Base-by-base conservation (phyloP, 2,888 invertebrate genomes). In the Oligia fasciuncula region DNA sequence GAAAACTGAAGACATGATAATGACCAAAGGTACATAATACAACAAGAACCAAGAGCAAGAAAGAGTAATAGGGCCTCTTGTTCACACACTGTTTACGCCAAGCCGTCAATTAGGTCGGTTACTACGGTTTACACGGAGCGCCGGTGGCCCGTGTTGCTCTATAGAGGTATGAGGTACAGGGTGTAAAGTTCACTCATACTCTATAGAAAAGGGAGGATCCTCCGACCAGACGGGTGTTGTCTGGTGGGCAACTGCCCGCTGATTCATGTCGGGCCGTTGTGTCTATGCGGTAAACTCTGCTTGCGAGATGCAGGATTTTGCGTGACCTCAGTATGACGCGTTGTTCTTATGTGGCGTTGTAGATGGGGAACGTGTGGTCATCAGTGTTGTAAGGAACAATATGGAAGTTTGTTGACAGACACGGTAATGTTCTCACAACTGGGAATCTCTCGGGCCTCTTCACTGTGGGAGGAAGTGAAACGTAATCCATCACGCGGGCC, bases 1-100 rank as follows among this genome's bases (percentile, higher is more conserved):
- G 46, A 79, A 76, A 83, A 67, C 29, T 57, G 29, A 77, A 63
- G 43, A 14, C 46, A 35, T 70, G 40, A 76, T 69, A 62, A 46
- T 6, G 19, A 17, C 46, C 81, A 17, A 49, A 60, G 49, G 40
- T 19, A 65, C n/a, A 17, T 40, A 4, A 17, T 2, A 68, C 23
- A 60, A n/a, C n/a, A 65, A 40, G 19, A 35, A 35, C 35, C 35
- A 35, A 35, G 35, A 35, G 35, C 35, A 35, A 35, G 35, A 35
- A 35, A 35, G 35, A 35, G 63, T 62, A 63, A 17, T 35, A 17
- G 6, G 29, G 19, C 9, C 19, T 63, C 35, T 19, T 40, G 19
- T 65, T 35, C 17, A 63, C 35, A 19, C 63, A 35, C 62, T 29
- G 40, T 40, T 63, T 35, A 35, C 29, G 29, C 29, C 29, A 17